Evolutionary conservation across 2,797 vertebrate species (phyloP).

Genomic region (Alectoris magna): DNA sequence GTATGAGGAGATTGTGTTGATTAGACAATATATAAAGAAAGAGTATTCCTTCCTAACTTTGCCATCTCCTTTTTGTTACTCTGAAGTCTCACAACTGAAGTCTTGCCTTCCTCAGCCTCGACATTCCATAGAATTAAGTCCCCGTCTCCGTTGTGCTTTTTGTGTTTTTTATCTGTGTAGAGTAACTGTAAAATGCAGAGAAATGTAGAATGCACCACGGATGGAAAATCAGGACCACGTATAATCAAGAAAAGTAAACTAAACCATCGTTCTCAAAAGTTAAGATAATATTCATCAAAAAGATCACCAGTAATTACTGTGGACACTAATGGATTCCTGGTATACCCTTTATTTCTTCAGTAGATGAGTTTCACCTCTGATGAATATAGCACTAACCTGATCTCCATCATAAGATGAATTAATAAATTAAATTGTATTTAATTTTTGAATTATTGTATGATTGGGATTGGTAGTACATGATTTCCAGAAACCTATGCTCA

Average conservation of each 20-base stretch:
- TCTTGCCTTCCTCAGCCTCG: neutral
- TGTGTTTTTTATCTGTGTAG: neutral
- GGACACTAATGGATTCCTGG: neutral
- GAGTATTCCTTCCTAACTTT: neutral
- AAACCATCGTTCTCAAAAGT: neutral
- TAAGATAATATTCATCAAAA: neutral
- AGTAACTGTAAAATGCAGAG: neutral
- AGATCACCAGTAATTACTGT: neutral
- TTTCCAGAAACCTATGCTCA: neutral
- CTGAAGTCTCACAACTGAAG: neutral
- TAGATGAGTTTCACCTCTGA: neutral
- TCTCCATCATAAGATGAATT: neutral
- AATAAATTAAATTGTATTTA: neutral
- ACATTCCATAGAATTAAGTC: neutral
- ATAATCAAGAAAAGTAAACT: neutral
- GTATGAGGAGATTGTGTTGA: neutral
- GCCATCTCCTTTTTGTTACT: neutral
- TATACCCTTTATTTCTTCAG: neutral
- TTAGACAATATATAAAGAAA: neutral
- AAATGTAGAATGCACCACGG: neutral
- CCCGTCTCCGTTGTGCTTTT: fast-evolving
- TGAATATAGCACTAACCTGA: neutral
- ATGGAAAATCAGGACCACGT: neutral
- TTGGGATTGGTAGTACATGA: neutral
- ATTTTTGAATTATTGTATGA: neutral